These are phyloP conservation scores for Lepidurus arcticus DNA, from an alignment of 1,140 invertebrate genomes.

Conservation along the genomic window DNA sequence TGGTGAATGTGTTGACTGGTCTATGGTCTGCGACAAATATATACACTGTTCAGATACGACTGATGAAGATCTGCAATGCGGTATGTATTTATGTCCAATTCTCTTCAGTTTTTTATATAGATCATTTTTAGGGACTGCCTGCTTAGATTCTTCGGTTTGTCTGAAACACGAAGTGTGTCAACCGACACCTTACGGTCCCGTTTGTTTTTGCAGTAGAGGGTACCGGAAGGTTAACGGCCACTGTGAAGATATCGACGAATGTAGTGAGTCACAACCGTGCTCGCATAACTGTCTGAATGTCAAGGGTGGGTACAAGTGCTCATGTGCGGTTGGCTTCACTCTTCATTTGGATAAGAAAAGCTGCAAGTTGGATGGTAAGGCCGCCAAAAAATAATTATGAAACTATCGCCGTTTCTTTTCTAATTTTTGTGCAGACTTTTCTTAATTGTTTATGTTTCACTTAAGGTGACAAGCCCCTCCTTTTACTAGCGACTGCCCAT, in stretches of 20 bases:
- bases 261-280: conserved; percentile 53
- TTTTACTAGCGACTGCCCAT: not conserved
- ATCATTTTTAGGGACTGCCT: not conserved
- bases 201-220: not conserved
- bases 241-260: conserved; percentile 63
- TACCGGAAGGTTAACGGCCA: not conserved
- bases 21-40: conserved; percentile 59
- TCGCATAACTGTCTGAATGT: conserved; percentile 67
- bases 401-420: too few relatives aligned
- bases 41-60: conserved; percentile 59
- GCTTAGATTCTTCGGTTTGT: not conserved
- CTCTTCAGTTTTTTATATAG: too few relatives aligned
- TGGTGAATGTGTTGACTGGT: conserved; percentile 59
- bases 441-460: too few relatives aligned
- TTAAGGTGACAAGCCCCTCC: too few relatives aligned
- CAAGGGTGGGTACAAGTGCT: conserved; percentile 70
- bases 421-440: too few relatives aligned
- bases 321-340: conserved; percentile 62
- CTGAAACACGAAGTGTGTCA: not conserved
- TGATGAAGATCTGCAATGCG: conserved; percentile 45
- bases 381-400: too few relatives aligned
- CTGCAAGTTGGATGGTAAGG: conserved; percentile 39
- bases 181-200: not conserved
- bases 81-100: not conserved
- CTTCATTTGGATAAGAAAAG: conserved; percentile 46